A percentile compares a stretch with the other conserved stretches of the same genome.
These are phyloP conservation scores for Panulirus ornatus DNA, from an alignment of 1,140 invertebrate species.

Conservation along the genomic window DNA sequence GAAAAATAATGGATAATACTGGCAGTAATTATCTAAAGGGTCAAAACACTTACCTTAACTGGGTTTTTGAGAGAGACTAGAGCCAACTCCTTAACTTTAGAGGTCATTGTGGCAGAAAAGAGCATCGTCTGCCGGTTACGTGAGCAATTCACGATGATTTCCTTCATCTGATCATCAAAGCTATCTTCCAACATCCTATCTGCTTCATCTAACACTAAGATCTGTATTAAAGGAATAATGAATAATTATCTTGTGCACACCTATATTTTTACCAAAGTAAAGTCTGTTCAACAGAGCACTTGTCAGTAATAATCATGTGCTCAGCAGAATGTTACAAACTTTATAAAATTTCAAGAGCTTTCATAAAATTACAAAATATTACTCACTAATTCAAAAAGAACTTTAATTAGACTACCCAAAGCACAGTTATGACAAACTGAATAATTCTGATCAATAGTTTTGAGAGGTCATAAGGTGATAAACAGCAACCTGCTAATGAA, in stretches of 20 bases:
- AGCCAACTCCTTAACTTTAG: slow-evolving; percentile 95
- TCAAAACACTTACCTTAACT: slow-evolving; percentile 85
- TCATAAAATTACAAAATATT: no score
- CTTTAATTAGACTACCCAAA: no score
- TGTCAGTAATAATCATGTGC: neutral
- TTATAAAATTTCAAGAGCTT: no score
- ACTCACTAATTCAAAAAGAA: no score
- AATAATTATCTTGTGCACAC: neutral
- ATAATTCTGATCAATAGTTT: no score
- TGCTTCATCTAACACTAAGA: slow-evolving; percentile 94
- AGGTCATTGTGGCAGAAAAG: slow-evolving; percentile 99
- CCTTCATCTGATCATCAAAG: slow-evolving; percentile 99
- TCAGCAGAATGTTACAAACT: no score
- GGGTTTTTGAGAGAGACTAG: slow-evolving; percentile 94
- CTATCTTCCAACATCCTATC: slow-evolving; percentile 99
- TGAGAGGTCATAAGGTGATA: no score
- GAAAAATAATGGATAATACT: no score
- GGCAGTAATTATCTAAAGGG: no score
- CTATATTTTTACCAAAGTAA: neutral
- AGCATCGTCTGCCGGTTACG: slow-evolving; percentile 97
- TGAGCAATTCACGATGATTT: slow-evolving; percentile 94
- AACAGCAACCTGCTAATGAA: no score
- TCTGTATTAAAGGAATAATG: slow-evolving; percentile 36
- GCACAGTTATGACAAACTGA: no score
- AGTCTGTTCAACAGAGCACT: neutral